phyloP scores from a whole-genome alignment of 2,888 invertebrate genomes.

The Neria commutata region DNA sequence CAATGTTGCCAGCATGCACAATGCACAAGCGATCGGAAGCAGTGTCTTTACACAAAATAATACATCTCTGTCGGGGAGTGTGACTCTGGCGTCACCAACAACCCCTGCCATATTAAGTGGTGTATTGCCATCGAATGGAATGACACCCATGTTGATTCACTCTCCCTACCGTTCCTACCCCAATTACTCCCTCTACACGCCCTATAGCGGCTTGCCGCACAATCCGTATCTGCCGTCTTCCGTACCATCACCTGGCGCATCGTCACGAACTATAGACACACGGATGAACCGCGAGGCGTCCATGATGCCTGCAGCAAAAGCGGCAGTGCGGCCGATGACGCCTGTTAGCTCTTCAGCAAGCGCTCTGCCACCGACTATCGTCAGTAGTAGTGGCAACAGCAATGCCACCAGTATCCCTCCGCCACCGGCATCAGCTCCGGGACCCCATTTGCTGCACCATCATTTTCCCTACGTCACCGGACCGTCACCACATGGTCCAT shows the following conservation, averaged over 20 bases:
- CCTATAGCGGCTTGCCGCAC: constrained; percentile 78
- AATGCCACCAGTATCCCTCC: constrained; percentile 36
- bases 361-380: constrained; percentile 17
- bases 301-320: constrained; percentile 39
- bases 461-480: constrained; percentile 36
- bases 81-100: constrained; percentile 17
- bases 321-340: constrained; percentile 37
- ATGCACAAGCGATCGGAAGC: constrained; percentile 44
- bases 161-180: constrained; percentile 61
- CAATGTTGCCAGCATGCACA: constrained; percentile 58
- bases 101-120: constrained; percentile 41
- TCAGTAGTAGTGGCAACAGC: constrained; percentile 34
- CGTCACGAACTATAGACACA: constrained; percentile 69
- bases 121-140: constrained; percentile 45
- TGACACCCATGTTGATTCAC: constrained; percentile 53
- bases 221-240: constrained; percentile 74
- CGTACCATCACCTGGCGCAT: constrained; percentile 69
- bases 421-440: constrained; percentile 29
- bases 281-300: constrained; percentile 50
- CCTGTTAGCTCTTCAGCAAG: constrained; percentile 29
- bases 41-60: neutral
- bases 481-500: constrained; percentile 26
- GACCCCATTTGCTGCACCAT: constrained; percentile 33
- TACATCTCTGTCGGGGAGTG: constrained; percentile 18
- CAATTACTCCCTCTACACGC: constrained; percentile 72